These are phyloP conservation scores for Orientallactaga bullata DNA, from an alignment of 2,113 vertebrate species.

Conservation along the genomic window DNA sequence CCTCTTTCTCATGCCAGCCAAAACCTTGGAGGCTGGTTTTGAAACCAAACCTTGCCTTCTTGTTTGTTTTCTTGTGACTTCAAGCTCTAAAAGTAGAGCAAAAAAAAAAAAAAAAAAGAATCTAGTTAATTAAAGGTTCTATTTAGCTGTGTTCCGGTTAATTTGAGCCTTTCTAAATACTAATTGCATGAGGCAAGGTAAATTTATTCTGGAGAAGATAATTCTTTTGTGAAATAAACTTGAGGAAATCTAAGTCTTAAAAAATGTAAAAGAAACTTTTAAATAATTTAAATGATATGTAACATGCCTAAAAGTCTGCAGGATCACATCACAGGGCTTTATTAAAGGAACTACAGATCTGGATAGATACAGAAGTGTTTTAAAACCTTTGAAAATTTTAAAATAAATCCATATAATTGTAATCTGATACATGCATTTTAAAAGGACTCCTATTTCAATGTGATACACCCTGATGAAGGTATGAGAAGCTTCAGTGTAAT, in stretches of 20 bases:
- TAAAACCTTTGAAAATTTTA: constrained; percentile 19
- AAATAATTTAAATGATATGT: constrained; percentile 61
- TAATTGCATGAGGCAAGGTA: constrained; percentile 63
- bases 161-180: constrained; percentile 66
- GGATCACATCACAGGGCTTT: constrained; percentile 27
- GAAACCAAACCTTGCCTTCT: constrained; percentile 58
- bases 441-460: neutral
- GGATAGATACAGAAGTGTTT: neutral
- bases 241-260: constrained; percentile 45
- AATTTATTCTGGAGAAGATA: constrained; percentile 63
- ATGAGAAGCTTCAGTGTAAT: neutral
- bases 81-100: constrained; percentile 50
- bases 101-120: constrained; percentile 32
- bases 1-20: neutral
- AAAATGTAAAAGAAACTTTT: constrained; percentile 62
- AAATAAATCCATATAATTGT: neutral
- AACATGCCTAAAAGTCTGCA: constrained; percentile 41
- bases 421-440: constrained; percentile 35
- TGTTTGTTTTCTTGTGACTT: constrained; percentile 66
- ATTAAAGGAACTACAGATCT: neutral
- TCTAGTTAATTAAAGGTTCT: constrained; percentile 72
- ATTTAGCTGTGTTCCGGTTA: constrained; percentile 63
- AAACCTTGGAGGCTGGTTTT: constrained; percentile 36
- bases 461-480: constrained; percentile 8
- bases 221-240: constrained; percentile 59